Conservation (phyloP, 1,140 invertebrate genomes). For the Leptinotarsa texana region DNA sequence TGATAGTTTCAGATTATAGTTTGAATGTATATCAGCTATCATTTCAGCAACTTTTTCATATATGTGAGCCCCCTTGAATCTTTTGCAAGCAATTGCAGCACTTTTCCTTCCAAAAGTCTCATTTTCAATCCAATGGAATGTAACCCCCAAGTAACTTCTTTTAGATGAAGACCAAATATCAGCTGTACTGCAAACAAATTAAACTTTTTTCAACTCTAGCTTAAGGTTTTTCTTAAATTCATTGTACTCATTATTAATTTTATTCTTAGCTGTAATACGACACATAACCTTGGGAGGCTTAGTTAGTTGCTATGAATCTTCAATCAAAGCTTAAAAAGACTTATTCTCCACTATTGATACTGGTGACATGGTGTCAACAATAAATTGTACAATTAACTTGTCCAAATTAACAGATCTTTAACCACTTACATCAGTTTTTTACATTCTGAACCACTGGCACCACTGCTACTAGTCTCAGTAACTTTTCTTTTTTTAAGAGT, state of each 20-base stretch:
- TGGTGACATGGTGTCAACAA: not conserved
- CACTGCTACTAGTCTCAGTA: not conserved
- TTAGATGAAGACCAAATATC: not conserved
- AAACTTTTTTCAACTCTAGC: too few species aligned
- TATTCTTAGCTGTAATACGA: too few species aligned
- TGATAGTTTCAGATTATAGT: constrained; percentile 1
- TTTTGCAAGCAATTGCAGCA: constrained; percentile 4
- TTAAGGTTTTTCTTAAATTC: too few species aligned
- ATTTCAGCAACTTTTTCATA: not conserved
- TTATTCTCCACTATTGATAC: not conserved
- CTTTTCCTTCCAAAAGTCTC: not conserved
- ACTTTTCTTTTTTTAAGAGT: constrained; percentile 9
- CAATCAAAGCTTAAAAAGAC: not conserved
- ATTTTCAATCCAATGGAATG: not conserved
- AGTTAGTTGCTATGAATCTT: not conserved
- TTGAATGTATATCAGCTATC: not conserved
- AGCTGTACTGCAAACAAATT: too few species aligned
- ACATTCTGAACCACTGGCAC: not conserved
- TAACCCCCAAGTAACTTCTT: not conserved
- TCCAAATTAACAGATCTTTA: too few species aligned
- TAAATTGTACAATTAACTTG: too few species aligned
- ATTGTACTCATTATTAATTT: too few species aligned
- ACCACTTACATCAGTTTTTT: not conserved
- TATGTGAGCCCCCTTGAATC: not conserved
- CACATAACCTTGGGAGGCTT: not conserved